Evolutionary conservation across 2,113 vertebrate species (phyloP).

Genomic region (Catharus minimus): DNA sequence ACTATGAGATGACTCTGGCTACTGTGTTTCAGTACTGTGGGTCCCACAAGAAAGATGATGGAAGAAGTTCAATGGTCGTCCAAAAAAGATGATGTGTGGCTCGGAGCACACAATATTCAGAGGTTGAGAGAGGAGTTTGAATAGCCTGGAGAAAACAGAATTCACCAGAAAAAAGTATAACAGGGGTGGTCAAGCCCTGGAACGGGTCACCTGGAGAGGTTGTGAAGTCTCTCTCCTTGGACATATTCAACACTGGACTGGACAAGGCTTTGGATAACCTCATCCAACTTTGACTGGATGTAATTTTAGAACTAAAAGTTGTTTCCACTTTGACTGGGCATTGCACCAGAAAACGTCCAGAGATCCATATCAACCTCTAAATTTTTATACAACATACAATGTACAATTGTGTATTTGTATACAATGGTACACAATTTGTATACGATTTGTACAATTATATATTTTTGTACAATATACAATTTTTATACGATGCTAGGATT

Average conservation of each 20-base stretch:
- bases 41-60: background rate
- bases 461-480: too few species aligned
- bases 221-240: background rate
- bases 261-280: background rate
- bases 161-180: background rate
- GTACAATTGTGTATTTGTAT: too few species aligned
- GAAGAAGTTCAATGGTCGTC: background rate
- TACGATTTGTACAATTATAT: too few species aligned
- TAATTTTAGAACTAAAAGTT: background rate
- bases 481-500: background rate
- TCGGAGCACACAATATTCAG: background rate
- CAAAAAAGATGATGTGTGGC: background rate
- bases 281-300: background rate
- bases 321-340: background rate
- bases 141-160: background rate
- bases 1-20: background rate
- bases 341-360: background rate
- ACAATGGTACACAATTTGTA: too few species aligned
- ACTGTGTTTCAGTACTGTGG: background rate
- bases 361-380: background rate
- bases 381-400: too few species aligned
- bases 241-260: background rate
- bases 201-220: accelerated
- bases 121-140: background rate
- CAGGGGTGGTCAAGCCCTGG: background rate